Conservation (phyloP, 2,113 vertebrate genomes). For the Arizona elegans region DNA sequence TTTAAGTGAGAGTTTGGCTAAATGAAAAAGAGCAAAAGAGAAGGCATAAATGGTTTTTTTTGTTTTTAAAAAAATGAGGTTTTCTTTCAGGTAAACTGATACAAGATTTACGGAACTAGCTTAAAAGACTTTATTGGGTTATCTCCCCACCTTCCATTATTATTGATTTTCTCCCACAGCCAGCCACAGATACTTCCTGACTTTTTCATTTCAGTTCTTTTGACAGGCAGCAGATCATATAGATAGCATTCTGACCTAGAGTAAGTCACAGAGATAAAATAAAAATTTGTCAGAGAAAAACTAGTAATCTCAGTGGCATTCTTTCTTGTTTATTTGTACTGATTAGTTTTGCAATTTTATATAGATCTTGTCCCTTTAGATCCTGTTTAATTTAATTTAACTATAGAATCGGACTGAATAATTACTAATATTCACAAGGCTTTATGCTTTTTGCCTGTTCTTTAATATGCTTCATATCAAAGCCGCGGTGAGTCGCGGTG, state of each 20-base stretch:
- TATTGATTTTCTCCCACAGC: neutral
- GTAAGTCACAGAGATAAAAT: slow-evolving; percentile 14
- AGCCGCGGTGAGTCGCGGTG: too few relatives aligned
- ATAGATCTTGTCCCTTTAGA: neutral
- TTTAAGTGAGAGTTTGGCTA: neutral
- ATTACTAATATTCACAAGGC: neutral
- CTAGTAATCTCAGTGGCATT: neutral
- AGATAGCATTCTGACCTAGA: slow-evolving; percentile 17
- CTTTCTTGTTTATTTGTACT: neutral
- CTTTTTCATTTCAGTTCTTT: slow-evolving; percentile 6
- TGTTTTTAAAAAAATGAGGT: neutral
- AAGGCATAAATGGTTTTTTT: neutral
- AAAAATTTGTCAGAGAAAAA: slow-evolving; percentile 10
- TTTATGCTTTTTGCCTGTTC: neutral
- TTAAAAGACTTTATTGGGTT: slow-evolving; percentile 15
- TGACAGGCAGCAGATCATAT: neutral
- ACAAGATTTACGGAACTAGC: neutral
- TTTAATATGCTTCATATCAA: neutral
- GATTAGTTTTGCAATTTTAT: neutral
- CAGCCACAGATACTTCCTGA: neutral
- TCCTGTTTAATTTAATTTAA: neutral
- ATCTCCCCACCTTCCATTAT: neutral
- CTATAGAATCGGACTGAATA: neutral
- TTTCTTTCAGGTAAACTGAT: slow-evolving; percentile 12
- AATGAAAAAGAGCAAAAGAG: neutral